A percentile compares a stretch with the other conserved stretches of the same genome.
Conservation (phyloP, 2,113 vertebrate species). For the Ovibos moschatus region DNA sequence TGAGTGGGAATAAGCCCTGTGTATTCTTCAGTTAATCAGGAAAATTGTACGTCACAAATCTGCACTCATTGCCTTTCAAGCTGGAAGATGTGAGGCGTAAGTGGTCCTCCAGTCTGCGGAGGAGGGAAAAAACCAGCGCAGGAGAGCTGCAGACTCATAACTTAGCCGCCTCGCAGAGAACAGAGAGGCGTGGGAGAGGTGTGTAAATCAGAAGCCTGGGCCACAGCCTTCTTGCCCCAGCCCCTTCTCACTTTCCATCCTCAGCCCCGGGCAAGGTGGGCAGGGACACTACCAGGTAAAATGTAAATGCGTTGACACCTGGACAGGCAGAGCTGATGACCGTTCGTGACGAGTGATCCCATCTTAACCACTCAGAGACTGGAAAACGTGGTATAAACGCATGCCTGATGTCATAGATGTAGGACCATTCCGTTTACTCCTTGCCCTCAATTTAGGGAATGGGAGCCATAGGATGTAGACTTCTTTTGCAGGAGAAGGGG, state of each 20-base stretch:
- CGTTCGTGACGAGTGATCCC: background rate
- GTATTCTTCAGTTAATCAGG: slow-evolving; percentile 73
- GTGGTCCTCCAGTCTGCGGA: background rate
- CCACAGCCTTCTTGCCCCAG: slow-evolving; percentile 24
- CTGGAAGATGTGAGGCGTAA: background rate
- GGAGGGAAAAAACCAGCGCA: background rate
- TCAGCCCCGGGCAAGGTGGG: background rate
- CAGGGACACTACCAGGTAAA: slow-evolving; percentile 64
- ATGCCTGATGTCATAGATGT: rapidly evolving
- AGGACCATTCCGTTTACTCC: background rate
- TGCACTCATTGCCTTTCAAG: slow-evolving; percentile 22
- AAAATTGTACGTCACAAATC: slow-evolving; percentile 65
- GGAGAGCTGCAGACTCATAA: background rate
- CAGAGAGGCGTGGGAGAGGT: slow-evolving; percentile 27
- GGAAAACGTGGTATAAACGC: background rate
- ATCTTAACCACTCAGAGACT: background rate
- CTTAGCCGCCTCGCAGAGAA: slow-evolving; percentile 41
- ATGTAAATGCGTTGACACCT: slow-evolving; percentile 32
- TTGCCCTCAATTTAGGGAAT: background rate
- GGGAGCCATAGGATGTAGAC: background rate
- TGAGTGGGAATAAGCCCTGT: slow-evolving; percentile 62
- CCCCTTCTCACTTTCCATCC: slow-evolving; percentile 20
- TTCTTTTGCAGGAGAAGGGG: rapidly evolving
- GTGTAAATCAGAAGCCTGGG: slow-evolving; percentile 55
- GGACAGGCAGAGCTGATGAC: slow-evolving; percentile 29